Conservation (phyloP, 2,888 invertebrate species). For the Dioctria linearis region DNA sequence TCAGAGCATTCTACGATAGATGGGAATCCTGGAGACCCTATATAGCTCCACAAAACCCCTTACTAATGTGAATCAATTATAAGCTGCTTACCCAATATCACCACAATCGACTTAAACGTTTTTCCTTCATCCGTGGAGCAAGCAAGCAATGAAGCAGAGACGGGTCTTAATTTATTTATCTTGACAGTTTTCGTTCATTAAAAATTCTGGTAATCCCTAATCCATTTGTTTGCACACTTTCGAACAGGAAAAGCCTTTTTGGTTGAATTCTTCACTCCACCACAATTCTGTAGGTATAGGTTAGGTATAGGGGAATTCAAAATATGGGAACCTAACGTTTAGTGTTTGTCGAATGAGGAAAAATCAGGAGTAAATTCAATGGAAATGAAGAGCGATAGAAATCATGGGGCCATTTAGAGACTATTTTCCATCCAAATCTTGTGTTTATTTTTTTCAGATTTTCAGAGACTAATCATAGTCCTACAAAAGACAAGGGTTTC, state of each 20-base stretch:
- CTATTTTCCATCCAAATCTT: too few species aligned
- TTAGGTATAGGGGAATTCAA: conserved; percentile 12
- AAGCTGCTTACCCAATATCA: conserved; percentile 31
- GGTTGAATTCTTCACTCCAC: neutral
- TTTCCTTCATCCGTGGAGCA: neutral
- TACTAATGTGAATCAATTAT: conserved; percentile 47
- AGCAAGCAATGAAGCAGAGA: neutral
- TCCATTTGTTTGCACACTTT: conserved; percentile 37
- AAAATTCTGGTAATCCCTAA: conserved; percentile 38
- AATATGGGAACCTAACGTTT: neutral
- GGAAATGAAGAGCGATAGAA: too few species aligned
- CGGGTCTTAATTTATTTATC: conserved; percentile 12
- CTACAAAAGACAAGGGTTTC: too few species aligned
- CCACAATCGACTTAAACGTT: conserved; percentile 33
- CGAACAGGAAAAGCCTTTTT: conserved; percentile 26
- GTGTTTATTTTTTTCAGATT: too few species aligned
- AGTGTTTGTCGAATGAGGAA: too few species aligned
- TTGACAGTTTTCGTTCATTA: conserved; percentile 35
- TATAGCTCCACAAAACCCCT: neutral
- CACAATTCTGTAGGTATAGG: neutral
- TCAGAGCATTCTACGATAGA: neutral
- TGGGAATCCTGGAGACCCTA: conserved; percentile 12
- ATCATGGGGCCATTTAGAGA: too few species aligned
- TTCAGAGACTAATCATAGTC: too few species aligned
- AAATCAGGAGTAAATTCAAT: too few species aligned